Conservation (phyloP, 2,888 invertebrate genomes). For the Apocheima hispidaria region DNA sequence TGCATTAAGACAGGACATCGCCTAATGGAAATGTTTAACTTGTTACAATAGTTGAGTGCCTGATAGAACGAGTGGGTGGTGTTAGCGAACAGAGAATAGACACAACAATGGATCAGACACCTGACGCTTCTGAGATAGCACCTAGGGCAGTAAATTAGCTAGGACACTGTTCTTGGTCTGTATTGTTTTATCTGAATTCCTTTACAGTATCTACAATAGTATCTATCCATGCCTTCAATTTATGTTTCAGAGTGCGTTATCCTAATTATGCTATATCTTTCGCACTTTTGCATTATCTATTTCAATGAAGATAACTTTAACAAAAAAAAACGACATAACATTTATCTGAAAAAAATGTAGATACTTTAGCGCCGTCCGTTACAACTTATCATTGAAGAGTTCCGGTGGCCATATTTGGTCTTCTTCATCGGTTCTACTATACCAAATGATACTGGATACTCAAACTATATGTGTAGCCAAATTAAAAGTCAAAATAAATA, state of each 20-base stretch:
- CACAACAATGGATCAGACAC: constrained; percentile 43
- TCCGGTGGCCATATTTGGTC: no score
- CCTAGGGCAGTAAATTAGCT: constrained; percentile 32
- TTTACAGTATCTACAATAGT: background rate
- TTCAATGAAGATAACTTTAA: no score
- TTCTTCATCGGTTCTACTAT: no score
- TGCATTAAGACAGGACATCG: constrained; percentile 35
- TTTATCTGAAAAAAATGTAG: no score
- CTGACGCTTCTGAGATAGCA: constrained; percentile 41
- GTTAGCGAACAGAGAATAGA: constrained; percentile 37
- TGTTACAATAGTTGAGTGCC: constrained; percentile 32
- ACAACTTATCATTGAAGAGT: no score
- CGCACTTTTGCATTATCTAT: no score
- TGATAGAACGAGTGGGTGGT: constrained; percentile 39
- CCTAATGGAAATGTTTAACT: constrained; percentile 43
- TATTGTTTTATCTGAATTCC: constrained; percentile 16
- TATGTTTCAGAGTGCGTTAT: background rate
- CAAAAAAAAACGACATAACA: no score
- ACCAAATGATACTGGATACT: no score
- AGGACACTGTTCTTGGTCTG: constrained; percentile 11
- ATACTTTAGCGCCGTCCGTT: no score
- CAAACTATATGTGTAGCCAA: no score
- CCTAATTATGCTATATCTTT: no score
- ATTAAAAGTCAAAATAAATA: no score
- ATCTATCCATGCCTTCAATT: background rate